Percentiles rank a stretch among this genome's conserved stretches.
phyloP scores from a whole-genome alignment of 2,888 invertebrate genomes.

The Hyppa rectilinea region DNA sequence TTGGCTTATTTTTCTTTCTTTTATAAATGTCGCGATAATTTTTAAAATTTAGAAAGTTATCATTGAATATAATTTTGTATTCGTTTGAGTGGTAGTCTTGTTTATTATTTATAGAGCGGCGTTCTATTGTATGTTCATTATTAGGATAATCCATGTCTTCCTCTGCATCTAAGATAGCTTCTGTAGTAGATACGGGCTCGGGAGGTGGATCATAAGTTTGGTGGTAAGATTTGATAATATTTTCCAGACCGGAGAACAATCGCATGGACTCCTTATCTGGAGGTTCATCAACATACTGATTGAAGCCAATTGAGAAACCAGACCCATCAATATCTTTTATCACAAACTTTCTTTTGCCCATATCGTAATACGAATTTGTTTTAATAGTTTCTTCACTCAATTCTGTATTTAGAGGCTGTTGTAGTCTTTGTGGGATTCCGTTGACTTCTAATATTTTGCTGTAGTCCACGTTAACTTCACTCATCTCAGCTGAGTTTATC shows the following conservation, averaged over 20 bases:
- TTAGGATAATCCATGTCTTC: conserved; percentile 37
- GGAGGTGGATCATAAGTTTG: conserved; percentile 70
- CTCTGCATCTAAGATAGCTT: conserved; percentile 40
- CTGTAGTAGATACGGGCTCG: conserved; percentile 3
- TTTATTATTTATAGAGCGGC: conserved; percentile 67
- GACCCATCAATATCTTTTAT: conserved; percentile 83
- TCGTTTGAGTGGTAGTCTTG: conserved; percentile 76
- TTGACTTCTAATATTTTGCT: conserved; percentile 72
- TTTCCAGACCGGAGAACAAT: conserved; percentile 81
- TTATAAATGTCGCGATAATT: conserved; percentile 74
- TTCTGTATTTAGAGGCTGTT: conserved; percentile 78
- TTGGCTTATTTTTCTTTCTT: conserved; percentile 50
- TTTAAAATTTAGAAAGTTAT: conserved; percentile 70
- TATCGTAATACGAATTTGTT: conserved; percentile 68
- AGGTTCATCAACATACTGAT: conserved; percentile 81
- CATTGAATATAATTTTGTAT: conserved; percentile 72
- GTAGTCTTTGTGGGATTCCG: conserved; percentile 81
- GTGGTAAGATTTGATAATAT: conserved; percentile 79
- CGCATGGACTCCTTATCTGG: conserved; percentile 83
- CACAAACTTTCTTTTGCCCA: conserved; percentile 78
- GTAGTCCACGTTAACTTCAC: conserved; percentile 77
- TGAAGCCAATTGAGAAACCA: conserved; percentile 84
- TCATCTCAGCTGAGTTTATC: conserved; percentile 82
- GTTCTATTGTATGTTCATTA: conserved; percentile 67
- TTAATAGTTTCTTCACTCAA: conserved; percentile 62